Evolutionary conservation across 2,888 invertebrate species (phyloP).

Genomic region (Steromphala cineraria): DNA sequence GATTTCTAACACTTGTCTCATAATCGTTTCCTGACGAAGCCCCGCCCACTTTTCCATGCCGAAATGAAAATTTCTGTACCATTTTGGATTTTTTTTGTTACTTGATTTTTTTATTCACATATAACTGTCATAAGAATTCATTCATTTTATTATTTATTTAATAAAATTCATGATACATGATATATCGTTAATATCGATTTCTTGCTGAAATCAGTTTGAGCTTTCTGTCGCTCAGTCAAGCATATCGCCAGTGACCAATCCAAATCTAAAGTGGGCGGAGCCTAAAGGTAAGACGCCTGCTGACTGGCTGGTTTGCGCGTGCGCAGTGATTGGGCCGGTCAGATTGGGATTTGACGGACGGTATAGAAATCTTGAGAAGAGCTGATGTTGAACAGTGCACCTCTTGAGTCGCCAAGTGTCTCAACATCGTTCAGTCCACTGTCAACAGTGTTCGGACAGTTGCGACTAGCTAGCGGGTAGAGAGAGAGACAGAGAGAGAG

Average conservation of each 20-base stretch:
- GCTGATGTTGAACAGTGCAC: slow-evolving; percentile 11
- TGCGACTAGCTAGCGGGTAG: neutral
- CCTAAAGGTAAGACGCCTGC: neutral
- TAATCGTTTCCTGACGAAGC: neutral
- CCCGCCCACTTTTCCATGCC: neutral
- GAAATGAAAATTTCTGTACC: neutral
- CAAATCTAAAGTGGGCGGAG: neutral
- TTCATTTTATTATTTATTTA: no score
- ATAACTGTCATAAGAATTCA: no score
- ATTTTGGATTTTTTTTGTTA: neutral
- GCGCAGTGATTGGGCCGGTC: slow-evolving; percentile 1
- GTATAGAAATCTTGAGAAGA: slow-evolving; percentile 24
- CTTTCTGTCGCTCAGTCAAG: slow-evolving; percentile 3
- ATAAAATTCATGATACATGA: no score
- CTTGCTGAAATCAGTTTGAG: neutral
- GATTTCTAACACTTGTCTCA: neutral
- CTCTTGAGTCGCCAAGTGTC: slow-evolving; percentile 9
- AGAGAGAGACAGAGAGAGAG: neutral
- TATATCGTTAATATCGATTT: no score
- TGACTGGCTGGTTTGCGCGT: slow-evolving; percentile 17
- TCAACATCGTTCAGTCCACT: neutral
- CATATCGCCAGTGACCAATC: slow-evolving; percentile 9
- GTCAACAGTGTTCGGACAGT: neutral
- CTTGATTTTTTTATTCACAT: neutral
- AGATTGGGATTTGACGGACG: slow-evolving; percentile 7